A percentile compares a stretch with the other conserved stretches of the same genome.
Conservation (phyloP, 2,797 vertebrate species). For the Coracias cyanogaster region DNA sequence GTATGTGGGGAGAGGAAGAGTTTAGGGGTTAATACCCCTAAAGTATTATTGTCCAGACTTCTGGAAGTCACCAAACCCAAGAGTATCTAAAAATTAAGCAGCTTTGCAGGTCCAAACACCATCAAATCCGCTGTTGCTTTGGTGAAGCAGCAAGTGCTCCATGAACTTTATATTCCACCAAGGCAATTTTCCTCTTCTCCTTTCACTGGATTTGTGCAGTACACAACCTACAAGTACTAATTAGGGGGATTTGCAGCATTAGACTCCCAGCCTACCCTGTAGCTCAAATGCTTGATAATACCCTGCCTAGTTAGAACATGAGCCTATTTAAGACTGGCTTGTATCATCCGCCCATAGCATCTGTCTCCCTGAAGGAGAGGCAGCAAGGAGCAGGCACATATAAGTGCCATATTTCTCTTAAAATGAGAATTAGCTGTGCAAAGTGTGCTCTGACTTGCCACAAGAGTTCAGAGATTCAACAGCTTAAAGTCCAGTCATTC, state of each 20-base stretch:
- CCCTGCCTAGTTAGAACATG: not conserved
- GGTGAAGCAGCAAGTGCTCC: not conserved
- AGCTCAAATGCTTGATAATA: slow-evolving; percentile 13
- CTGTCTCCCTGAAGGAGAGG: not conserved
- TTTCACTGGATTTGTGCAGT: not conserved
- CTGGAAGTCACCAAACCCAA: not conserved
- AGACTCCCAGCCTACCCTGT: not conserved
- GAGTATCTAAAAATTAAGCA: not conserved
- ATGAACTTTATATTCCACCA: not conserved
- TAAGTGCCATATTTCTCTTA: not conserved
- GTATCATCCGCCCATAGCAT: not conserved
- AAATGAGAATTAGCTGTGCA: not conserved
- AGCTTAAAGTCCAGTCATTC: not conserved
- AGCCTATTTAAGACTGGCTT: not conserved
- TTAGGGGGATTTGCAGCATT: not conserved
- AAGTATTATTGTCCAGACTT: not conserved
- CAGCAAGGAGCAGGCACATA: not conserved
- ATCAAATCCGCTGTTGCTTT: not conserved
- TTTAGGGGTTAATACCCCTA: not conserved
- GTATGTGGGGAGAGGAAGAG: not conserved
- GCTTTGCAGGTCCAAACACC: not conserved
- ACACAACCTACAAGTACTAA: not conserved
- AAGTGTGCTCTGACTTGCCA: not conserved
- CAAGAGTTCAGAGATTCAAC: not conserved
- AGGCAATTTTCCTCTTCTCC: not conserved